A percentile compares a stretch with the other conserved stretches of the same genome.
phyloP scores from a whole-genome alignment of 2,888 invertebrate species.

The Penaeus monodon region DNA sequence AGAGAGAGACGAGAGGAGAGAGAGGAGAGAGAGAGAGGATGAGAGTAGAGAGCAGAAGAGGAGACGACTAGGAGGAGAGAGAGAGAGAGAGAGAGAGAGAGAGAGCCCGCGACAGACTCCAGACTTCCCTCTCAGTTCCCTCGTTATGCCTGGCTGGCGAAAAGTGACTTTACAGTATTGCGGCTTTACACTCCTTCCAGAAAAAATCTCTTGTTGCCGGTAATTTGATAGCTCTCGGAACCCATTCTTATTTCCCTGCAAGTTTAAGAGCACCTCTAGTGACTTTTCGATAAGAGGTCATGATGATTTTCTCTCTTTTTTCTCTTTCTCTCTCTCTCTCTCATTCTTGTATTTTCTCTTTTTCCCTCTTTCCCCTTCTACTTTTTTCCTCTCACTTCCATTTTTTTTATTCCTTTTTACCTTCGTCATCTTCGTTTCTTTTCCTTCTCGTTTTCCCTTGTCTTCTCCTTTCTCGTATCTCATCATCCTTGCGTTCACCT shows the following conservation, averaged over 20 bases:
- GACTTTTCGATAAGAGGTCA: not conserved
- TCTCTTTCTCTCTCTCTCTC: not conserved
- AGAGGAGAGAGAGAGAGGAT: not conserved
- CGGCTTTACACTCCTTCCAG: not conserved
- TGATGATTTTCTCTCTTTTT: not conserved
- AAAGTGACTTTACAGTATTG: slow-evolving; percentile 49
- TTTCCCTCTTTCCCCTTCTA: not conserved
- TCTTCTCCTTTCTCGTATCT: too few relatives aligned
- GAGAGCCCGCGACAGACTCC: too few relatives aligned
- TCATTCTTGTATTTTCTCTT: not conserved
- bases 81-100: not conserved
- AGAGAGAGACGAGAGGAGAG: too few relatives aligned
- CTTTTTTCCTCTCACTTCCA: not conserved
- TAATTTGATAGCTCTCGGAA: slow-evolving; percentile 39
- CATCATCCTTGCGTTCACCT: too few relatives aligned
- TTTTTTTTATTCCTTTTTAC: not conserved
- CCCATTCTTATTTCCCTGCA: slow-evolving; percentile 33
- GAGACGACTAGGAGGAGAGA: not conserved
- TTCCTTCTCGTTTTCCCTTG: too few relatives aligned
- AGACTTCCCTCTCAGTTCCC: not conserved
- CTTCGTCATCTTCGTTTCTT: too few relatives aligned
- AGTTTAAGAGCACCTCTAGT: too few relatives aligned
- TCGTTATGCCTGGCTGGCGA: slow-evolving; percentile 47
- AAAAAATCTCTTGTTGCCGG: slow-evolving; percentile 35
- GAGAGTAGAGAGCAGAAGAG: too few relatives aligned